Conservation (phyloP, 23 tunicate genomes). For the Ascidia mentula region DNA sequence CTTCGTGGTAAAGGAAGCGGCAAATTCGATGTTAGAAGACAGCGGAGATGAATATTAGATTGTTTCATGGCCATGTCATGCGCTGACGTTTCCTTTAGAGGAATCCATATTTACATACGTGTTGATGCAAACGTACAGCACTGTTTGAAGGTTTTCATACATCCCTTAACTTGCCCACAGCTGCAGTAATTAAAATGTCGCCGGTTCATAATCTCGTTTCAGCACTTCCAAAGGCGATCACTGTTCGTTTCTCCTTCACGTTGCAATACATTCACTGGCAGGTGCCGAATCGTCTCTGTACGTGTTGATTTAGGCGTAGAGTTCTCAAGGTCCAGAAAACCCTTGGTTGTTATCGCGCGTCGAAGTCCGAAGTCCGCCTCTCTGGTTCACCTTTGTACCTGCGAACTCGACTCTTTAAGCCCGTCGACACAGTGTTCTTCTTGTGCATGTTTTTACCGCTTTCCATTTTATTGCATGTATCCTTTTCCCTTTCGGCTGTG, state of each 20-base stretch:
- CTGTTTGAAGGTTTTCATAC: too few relatives aligned
- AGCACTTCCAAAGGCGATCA: too few relatives aligned
- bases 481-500: too few relatives aligned
- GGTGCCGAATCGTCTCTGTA: not conserved
- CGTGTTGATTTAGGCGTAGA: not conserved
- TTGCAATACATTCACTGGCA: not conserved
- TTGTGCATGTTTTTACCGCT: too few relatives aligned
- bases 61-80: too few relatives aligned
- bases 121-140: too few relatives aligned
- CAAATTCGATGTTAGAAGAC: not conserved
- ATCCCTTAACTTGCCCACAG: too few relatives aligned
- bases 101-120: too few relatives aligned
- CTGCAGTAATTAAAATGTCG: too few relatives aligned
- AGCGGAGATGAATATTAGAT: not conserved
- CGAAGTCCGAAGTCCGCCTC: not conserved
- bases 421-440: not conserved
- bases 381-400: not conserved
- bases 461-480: too few relatives aligned
- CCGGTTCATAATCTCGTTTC: too few relatives aligned
- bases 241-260: not conserved
- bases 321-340: not conserved
- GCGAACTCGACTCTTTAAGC: not conserved
- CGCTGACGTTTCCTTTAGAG: too few relatives aligned
- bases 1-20: constrained; percentile 33
- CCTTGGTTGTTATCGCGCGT: not conserved